Conservation (phyloP, 2,113 vertebrate genomes). For the Macrotis lagotis region DNA sequence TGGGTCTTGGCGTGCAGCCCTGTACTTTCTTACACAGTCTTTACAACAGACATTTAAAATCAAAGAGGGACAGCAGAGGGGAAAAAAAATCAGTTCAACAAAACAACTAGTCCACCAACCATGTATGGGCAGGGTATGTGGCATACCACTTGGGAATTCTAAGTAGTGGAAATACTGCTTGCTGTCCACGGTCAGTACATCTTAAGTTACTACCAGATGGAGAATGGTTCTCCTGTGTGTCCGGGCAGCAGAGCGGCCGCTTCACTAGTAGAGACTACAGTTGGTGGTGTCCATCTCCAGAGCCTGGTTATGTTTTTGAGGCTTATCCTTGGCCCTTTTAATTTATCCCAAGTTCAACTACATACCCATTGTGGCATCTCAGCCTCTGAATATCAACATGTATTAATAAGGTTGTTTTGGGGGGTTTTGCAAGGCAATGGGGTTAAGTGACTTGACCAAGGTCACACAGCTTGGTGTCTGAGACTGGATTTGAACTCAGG, state of each 20-base stretch:
- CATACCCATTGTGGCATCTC: too few species aligned
- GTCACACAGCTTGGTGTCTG: too few species aligned
- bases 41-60: background rate
- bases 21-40: accelerated
- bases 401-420: too few species aligned
- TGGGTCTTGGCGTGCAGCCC: background rate
- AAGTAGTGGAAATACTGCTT: background rate
- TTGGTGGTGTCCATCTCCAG: background rate
- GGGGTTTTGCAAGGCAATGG: too few species aligned
- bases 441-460: too few species aligned
- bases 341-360: background rate
- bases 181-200: background rate
- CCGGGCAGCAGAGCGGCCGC: too few species aligned
- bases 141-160: background rate
- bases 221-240: too few species aligned
- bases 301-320: background rate
- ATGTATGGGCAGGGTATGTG: too few species aligned
- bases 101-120: too few species aligned
- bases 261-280: background rate
- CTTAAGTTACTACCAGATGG: background rate
- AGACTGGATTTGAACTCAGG: too few species aligned
- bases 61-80: too few species aligned
- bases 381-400: background rate
- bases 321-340: background rate
- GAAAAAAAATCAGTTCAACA: background rate